Percentiles rank a stretch among this genome's conserved stretches.
These are phyloP conservation scores for Copidosoma aretas DNA, from an alignment of 2,888 invertebrate genomes.

Conservation along the genomic window DNA sequence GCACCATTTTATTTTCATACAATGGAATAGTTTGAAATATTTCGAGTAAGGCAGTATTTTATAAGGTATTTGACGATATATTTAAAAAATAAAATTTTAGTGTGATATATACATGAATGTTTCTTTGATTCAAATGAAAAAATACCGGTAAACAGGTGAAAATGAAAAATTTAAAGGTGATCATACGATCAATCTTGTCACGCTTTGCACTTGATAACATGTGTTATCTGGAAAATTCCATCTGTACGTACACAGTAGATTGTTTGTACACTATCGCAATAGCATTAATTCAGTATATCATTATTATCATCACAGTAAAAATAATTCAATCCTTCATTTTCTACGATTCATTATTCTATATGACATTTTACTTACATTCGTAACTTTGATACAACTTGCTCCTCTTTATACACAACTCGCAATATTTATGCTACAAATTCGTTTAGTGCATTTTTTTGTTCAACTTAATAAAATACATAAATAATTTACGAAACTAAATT, in stretches of 20 bases:
- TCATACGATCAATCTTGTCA: conserved; percentile 4
- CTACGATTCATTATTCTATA: conserved; percentile 33
- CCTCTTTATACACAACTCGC: no score
- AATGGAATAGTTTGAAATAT: conserved; percentile 23
- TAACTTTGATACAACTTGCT: conserved; percentile 35
- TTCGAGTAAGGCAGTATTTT: conserved; percentile 35
- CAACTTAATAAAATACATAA: conserved; percentile 19
- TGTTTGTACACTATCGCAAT: conserved; percentile 52
- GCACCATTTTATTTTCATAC: conserved; percentile 21
- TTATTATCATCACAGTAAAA: conserved; percentile 64
- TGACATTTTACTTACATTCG: conserved; percentile 38
- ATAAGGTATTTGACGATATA: conserved; percentile 14
- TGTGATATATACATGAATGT: conserved; percentile 1
- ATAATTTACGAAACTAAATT: conserved; percentile 9
- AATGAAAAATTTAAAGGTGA: conserved; percentile 10
- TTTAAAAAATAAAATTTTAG: no score
- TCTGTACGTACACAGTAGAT: neutral
- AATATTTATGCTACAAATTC: no score
- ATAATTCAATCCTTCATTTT: conserved; percentile 53
- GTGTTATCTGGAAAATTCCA: conserved; percentile 17
- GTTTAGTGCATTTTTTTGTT: conserved; percentile 29
- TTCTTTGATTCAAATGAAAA: conserved; percentile 7
- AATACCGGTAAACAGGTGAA: conserved; percentile 11
- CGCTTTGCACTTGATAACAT: conserved; percentile 36
- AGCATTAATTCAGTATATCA: conserved; percentile 59